Base-by-base conservation (phyloP, 2,888 invertebrate genomes). In the Diogma glabrata region DNA sequence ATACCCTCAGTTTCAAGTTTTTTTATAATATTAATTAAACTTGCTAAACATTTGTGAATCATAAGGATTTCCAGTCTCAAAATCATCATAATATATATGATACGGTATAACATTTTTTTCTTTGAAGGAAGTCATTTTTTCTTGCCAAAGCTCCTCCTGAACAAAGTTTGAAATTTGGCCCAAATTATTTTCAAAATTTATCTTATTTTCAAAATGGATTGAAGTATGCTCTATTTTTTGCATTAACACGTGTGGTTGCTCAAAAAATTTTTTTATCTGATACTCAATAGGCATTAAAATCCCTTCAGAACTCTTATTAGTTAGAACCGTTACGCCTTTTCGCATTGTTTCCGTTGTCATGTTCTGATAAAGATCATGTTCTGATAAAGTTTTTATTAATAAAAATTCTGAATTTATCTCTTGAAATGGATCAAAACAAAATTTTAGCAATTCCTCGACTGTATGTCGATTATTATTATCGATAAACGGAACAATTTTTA, bases 271-370 rank as follows among this genome's bases (percentile, higher is more conserved):
- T 45, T 50, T 52, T 24, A 52, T 50, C 50, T 52, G 52, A 38
- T 49, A 36, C 46, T 50, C 45, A 20, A 52, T 52, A 30, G 52
- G 49, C 52, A 52, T 52, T 28, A 52, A 50, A 49, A 52, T 33
- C 24, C 49, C 26, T 50, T 52, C 45, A 8, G 46, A 30, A 49
- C 46, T 50, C 24, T 52, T 52, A 19, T 45, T 50, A 30, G 36
- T 10, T 30, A 50, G 46, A 50, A 16, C 49, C 28, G 49, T 49
- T 43, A 38, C 43, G 16, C 49, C 43, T 43, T 48, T 52, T 52
- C 12, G 33, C 5, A 33, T 4, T 33, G 5, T 33, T 33, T 33
- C 33, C 14, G 4, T 7, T 7, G 10, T 33, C n/a, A n/a, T n/a
- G n/a, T n/a, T n/a, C n/a, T n/a, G n/a, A n/a, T 33, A 33, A 33